These are phyloP conservation scores for Lepidocyrtinus sp. DNA, from an alignment of 2,888 invertebrate genomes.

Conservation along the genomic window DNA sequence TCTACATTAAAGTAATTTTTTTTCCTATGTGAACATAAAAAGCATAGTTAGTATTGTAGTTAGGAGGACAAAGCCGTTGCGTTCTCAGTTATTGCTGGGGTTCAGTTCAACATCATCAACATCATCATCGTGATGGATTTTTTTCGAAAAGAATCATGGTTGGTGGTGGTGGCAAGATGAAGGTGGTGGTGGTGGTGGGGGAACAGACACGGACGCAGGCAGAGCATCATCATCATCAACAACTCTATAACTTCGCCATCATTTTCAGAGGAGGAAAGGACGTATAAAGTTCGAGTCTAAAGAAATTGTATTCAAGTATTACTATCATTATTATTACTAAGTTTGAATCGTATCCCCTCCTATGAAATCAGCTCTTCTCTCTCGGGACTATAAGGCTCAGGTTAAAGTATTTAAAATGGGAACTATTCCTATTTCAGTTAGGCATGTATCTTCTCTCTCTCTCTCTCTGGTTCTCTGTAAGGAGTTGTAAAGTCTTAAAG, in stretches of 20 bases:
- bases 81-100: constrained; percentile 31
- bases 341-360: constrained; percentile 30
- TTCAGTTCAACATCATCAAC: constrained; percentile 45
- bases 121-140: constrained; percentile 26
- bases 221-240: constrained; percentile 12
- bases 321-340: constrained; percentile 40
- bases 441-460: neutral
- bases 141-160: neutral
- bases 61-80: constrained; percentile 17
- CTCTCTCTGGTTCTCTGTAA: neutral
- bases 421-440: constrained; percentile 11
- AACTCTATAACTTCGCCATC: neutral
- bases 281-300: constrained; percentile 4
- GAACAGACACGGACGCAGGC: constrained; percentile 50
- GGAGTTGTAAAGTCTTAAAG: constrained; percentile 46
- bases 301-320: constrained; percentile 18
- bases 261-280: constrained; percentile 22
- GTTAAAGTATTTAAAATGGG: constrained; percentile 21
- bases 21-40: constrained; percentile 29
- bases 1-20: constrained; percentile 23
- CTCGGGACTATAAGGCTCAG: constrained; percentile 23
- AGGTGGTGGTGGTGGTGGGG: constrained; percentile 37
- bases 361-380: neutral
- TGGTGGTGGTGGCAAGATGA: constrained; percentile 13
- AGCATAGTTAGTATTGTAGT: constrained; percentile 21